These are phyloP conservation scores for Saxicola maurus DNA, from an alignment of 2,797 vertebrate species.

Conservation along the genomic window DNA sequence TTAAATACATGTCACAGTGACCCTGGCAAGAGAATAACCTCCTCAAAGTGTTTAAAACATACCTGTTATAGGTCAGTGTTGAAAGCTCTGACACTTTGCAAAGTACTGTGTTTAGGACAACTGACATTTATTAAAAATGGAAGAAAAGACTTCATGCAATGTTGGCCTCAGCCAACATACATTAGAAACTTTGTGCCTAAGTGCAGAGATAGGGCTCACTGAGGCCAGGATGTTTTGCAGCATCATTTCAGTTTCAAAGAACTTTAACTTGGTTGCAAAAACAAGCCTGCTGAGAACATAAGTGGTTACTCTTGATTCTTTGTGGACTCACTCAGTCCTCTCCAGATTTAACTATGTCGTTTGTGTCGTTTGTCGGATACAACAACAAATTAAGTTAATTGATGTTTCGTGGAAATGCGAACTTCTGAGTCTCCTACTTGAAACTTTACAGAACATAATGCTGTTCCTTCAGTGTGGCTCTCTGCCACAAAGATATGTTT, in stretches of 20 bases:
- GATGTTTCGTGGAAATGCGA: neutral
- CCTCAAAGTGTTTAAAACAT: neutral
- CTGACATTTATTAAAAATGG: neutral
- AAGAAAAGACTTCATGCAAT: neutral
- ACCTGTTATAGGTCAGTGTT: neutral
- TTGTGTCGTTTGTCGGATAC: neutral
- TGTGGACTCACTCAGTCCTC: neutral
- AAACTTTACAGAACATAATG: neutral
- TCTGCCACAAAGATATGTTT: neutral
- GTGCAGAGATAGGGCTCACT: accelerated
- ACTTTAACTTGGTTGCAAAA: neutral
- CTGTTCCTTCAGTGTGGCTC: neutral
- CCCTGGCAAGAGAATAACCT: neutral
- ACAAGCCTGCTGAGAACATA: neutral
- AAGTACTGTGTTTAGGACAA: neutral
- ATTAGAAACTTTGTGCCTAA: neutral
- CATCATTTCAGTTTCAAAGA: neutral
- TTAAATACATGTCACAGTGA: neutral
- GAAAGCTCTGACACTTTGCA: neutral
- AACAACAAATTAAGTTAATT: neutral
- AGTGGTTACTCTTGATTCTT: neutral
- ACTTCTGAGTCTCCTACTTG: neutral
- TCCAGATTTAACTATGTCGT: neutral
- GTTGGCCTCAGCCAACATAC: neutral
- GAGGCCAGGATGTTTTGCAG: neutral